These are phyloP conservation scores for Actenoides lindsayi DNA, from an alignment of 2,113 vertebrate species.

Conservation along the genomic window DNA sequence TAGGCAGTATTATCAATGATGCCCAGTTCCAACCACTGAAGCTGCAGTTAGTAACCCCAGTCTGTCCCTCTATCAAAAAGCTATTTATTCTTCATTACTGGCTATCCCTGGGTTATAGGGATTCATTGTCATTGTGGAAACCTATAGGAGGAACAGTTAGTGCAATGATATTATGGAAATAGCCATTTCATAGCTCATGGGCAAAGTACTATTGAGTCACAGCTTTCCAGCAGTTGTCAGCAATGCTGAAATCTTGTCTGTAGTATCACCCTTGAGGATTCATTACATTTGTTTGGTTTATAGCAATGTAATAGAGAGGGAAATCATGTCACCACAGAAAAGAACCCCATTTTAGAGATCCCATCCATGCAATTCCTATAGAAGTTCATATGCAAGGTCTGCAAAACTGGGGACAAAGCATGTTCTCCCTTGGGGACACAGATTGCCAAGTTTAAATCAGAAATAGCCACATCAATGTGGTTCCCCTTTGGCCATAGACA, in stretches of 20 bases:
- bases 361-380: background rate
- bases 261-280: background rate
- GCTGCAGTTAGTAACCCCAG: conserved; percentile 21
- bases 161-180: conserved; percentile 36
- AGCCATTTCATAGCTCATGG: conserved; percentile 33
- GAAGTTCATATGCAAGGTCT: background rate
- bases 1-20: conserved; percentile 32
- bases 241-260: background rate
- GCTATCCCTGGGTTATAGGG: conserved; percentile 21
- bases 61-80: conserved; percentile 51
- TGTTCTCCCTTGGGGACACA: background rate
- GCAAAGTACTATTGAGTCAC: background rate
- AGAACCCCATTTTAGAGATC: background rate
- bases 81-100: conserved; percentile 62
- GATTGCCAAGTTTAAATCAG: background rate
- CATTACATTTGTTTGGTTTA: background rate
- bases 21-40: conserved; percentile 9
- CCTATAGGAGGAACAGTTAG: conserved; percentile 30
- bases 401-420: background rate
- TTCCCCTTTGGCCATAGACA: background rate
- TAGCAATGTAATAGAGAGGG: background rate
- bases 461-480: background rate
- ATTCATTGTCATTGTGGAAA: conserved; percentile 48
- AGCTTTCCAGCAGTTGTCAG: conserved; percentile 5
- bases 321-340: background rate